Base-by-base conservation (phyloP, 2,888 invertebrate genomes). In the Girardia tigrina region DNA sequence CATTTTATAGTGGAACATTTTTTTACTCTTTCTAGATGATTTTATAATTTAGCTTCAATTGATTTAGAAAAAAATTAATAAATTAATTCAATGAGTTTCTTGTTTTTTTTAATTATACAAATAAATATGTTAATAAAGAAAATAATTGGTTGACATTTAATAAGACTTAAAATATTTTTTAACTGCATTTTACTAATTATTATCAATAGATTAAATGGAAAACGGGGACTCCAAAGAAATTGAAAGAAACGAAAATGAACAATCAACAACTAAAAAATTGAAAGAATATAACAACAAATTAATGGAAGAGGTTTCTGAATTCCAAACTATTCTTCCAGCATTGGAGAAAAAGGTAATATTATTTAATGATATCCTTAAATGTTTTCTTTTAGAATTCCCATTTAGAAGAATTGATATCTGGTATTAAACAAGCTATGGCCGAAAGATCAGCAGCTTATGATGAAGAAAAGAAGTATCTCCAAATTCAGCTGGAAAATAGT, bases 341-440 rank as follows among this genome's bases (percentile, higher is more conserved):
- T 23, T 56, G n/a, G 56, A 56, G 56, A 56, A 56, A 56, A n/a
- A 56, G n/a, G 56, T 56, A n/a, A n/a, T n/a, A 8, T 56, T 56
- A 12, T 8, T 36, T 16, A 36, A 36, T 36, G 8, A 36, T 36
- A 12, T 12, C 8, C 8, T 36, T 8, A 16, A 12, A 12, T 36
- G 36, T 36, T 36, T 36, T 36, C 36, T 12, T 56, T 56, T 56
- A 56, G 56, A 56, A 56, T 56, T 4, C 8, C 4, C 56, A 56
- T 12, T 56, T 56, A 56, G 56, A 56, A 16, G 23, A 56, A 56
- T 12, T 56, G n/a, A 56, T 4, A 8, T 4, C 56, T 20, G 56
- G 23, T 12, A 56, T 56, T 23, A 56, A 56, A n/a, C 56, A 56
- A n/a, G n/a, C 56, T 20, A 56, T 56, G 56, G 23, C n/a, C n/a